These are phyloP conservation scores for Amphiprion ocellaris DNA, from an alignment of 2,113 vertebrate genomes.

Conservation along the genomic window DNA sequence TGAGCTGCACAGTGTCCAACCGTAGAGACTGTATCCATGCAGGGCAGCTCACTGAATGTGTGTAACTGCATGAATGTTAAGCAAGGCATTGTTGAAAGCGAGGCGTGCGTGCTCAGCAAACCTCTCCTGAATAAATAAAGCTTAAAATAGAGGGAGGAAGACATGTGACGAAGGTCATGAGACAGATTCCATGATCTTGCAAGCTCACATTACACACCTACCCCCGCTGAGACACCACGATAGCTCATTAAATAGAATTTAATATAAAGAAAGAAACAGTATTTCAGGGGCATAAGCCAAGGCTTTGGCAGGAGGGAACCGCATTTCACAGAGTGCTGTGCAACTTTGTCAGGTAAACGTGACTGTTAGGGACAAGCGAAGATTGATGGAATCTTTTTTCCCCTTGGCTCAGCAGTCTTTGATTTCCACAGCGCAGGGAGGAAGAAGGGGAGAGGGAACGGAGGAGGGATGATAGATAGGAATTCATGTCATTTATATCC, in stretches of 20 bases:
- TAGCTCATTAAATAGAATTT: conserved; percentile 75
- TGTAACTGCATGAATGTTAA: conserved; percentile 62
- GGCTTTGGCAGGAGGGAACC: conserved; percentile 74
- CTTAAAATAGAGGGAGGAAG: conserved; percentile 67
- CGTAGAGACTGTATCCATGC: conserved; percentile 13
- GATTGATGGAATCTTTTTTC: conserved; percentile 81
- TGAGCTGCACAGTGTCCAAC: conserved; percentile 17
- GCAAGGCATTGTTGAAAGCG: conserved; percentile 44
- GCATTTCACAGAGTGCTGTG: conserved; percentile 79
- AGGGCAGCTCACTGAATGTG: conserved; percentile 35
- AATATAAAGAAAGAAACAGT: conserved; percentile 78
- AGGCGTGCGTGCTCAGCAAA: conserved; percentile 70
- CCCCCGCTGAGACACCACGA: conserved; percentile 55
- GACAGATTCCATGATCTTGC: conserved; percentile 76
- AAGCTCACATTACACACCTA: conserved; percentile 57
- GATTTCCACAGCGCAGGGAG: conserved; percentile 74
- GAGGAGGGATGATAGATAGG: conserved; percentile 77
- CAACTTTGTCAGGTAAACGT: conserved; percentile 82
- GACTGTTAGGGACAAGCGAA: conserved; percentile 79
- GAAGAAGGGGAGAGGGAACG: conserved; percentile 58
- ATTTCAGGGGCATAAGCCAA: conserved; percentile 77
- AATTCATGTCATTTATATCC: conserved; percentile 79
- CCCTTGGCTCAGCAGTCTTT: conserved; percentile 84
- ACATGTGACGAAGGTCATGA: conserved; percentile 72
- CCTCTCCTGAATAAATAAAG: conserved; percentile 64